phyloP scores from a whole-genome alignment of 2,113 vertebrate species.

The Perognathus longimembris region DNA sequence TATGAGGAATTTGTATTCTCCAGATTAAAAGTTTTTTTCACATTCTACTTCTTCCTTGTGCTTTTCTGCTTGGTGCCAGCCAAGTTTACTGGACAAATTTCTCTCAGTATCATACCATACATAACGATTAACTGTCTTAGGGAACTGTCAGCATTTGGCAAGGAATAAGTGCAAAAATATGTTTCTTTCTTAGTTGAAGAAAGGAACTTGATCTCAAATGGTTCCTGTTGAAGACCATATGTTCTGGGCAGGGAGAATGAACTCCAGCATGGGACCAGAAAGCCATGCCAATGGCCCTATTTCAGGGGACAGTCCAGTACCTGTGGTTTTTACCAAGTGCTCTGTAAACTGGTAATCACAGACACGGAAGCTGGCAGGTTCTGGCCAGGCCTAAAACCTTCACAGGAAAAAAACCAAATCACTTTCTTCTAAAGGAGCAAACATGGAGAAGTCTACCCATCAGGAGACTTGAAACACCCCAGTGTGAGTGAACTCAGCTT shows the following conservation, averaged over 20 bases:
- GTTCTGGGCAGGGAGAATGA: background rate
- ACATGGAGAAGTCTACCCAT: background rate
- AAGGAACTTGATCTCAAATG: background rate
- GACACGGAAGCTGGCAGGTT: background rate
- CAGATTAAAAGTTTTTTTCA: background rate
- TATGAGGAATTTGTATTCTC: background rate
- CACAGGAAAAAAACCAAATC: background rate
- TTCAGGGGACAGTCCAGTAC: background rate
- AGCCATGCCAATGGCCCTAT: background rate
- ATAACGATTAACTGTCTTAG: background rate
- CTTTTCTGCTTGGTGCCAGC: background rate
- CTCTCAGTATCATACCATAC: background rate
- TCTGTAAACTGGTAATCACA: background rate
- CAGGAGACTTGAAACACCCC: background rate
- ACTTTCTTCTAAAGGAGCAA: background rate
- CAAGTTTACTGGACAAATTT: background rate
- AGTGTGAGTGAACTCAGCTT: background rate
- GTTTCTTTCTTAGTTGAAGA: background rate
- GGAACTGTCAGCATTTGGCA: background rate
- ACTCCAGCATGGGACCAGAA: background rate
- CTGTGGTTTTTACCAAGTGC: background rate
- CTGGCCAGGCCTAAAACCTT: background rate
- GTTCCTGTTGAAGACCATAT: background rate
- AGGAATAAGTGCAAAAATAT: background rate
- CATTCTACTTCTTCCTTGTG: background rate